Percentiles rank a stretch among this genome's conserved stretches.
These are phyloP conservation scores for Porites lutea DNA, from an alignment of 64 coral and sea anemone species.

Conservation along the genomic window DNA sequence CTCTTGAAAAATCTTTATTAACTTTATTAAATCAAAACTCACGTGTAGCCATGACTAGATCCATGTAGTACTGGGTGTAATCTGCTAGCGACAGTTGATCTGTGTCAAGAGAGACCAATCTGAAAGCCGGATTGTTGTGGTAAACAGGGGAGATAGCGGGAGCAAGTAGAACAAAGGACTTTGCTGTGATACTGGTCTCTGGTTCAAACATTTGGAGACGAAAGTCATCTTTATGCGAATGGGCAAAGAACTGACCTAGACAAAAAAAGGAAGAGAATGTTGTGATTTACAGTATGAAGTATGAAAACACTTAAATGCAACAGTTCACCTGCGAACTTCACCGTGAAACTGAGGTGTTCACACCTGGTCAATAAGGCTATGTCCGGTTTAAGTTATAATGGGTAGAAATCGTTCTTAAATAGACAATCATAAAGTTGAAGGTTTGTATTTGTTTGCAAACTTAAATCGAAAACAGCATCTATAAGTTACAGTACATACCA, in stretches of 20 bases:
- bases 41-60: slow-evolving; percentile 92
- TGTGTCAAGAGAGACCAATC: slow-evolving; percentile 57
- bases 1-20: too few relatives aligned
- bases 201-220: slow-evolving; percentile 35
- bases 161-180: slow-evolving; percentile 63
- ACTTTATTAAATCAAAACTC: not conserved
- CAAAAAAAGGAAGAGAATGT: not conserved
- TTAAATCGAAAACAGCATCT: too few relatives aligned
- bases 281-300: too few relatives aligned
- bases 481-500: slow-evolving; percentile 32
- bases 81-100: slow-evolving; percentile 59
- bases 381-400: too few relatives aligned
- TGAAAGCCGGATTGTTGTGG: slow-evolving; percentile 79
- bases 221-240: slow-evolving; percentile 85
- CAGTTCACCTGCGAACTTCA: too few relatives aligned
- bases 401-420: too few relatives aligned
- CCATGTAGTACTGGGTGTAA: slow-evolving; percentile 90
- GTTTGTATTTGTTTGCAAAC: too few relatives aligned
- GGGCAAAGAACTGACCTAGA: slow-evolving; percentile 82
- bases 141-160: slow-evolving; percentile 76
- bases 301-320: too few relatives aligned
- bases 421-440: too few relatives aligned
- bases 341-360: too few relatives aligned
- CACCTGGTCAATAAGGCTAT: too few relatives aligned
- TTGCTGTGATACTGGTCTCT: not conserved